Conservation (phyloP, 2,888 invertebrate genomes). For the Eristalis pertinax region DNA sequence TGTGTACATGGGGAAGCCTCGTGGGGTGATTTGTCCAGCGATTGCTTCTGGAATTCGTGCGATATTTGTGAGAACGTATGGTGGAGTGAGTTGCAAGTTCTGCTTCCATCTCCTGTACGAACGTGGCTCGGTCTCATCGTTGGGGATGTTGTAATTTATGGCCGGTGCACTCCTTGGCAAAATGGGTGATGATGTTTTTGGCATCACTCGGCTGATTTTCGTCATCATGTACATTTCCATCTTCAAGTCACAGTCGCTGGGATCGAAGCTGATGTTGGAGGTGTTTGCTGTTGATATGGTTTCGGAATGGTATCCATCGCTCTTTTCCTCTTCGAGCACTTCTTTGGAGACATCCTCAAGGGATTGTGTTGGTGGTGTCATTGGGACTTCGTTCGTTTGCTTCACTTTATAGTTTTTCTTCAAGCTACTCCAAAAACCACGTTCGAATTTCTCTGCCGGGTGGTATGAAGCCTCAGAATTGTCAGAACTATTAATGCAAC, state of each 20-base stretch:
- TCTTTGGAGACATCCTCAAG: conserved; percentile 77
- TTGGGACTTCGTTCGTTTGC: conserved; percentile 4
- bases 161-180: conserved; percentile 75
- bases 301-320: conserved; percentile 74
- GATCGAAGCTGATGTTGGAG: conserved; percentile 44
- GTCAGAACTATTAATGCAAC: conserved; percentile 42
- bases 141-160: conserved; percentile 48
- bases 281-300: conserved; percentile 57
- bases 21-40: conserved; percentile 78
- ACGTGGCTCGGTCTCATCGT: background rate
- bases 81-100: conserved; percentile 76
- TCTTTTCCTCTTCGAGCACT: conserved; percentile 58
- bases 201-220: conserved; percentile 76
- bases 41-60: conserved; percentile 77
- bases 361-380: conserved; percentile 65
- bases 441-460: conserved; percentile 2
- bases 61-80: conserved; percentile 76
- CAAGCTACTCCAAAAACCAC: conserved; percentile 20
- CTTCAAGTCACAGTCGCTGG: conserved; percentile 75
- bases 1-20: conserved; percentile 76
- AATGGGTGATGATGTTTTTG: conserved; percentile 78
- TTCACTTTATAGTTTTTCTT: conserved; percentile 29
- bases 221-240: conserved; percentile 80
- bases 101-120: conserved; percentile 77
- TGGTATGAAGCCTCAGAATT: conserved; percentile 14